Evolutionary conservation across 2,888 invertebrate species (phyloP).

Genomic region (Cinara cedri): DNA sequence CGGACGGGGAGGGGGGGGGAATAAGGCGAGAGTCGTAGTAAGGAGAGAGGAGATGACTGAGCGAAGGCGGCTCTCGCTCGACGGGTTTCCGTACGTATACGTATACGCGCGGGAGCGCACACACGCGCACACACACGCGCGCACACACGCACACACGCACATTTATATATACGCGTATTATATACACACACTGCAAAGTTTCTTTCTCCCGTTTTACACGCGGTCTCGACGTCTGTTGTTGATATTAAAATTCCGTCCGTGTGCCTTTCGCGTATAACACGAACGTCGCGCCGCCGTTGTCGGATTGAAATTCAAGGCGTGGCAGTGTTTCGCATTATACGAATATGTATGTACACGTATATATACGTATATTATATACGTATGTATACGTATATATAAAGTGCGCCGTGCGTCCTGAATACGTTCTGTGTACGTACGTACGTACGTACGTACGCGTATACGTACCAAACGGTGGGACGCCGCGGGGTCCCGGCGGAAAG

Average conservation of each 20-base stretch:
- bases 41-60: background rate
- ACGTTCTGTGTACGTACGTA: slow-evolving; percentile 28
- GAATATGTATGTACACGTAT: background rate
- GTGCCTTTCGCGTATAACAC: slow-evolving; percentile 44
- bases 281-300: slow-evolving; percentile 46
- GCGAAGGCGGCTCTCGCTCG: background rate
- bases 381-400: slow-evolving; percentile 17
- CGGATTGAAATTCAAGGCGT: slow-evolving; percentile 56
- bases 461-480: background rate
- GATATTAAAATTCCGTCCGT: slow-evolving; percentile 52
- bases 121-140: too few relatives aligned
- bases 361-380: background rate
- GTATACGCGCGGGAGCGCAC: too few relatives aligned
- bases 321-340: slow-evolving; percentile 40
- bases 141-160: too few relatives aligned
- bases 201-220: slow-evolving; percentile 41
- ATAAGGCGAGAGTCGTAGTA: background rate
- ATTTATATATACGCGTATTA: background rate
- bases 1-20: background rate
- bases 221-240: slow-evolving; percentile 45
- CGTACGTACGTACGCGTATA: slow-evolving; percentile 6
- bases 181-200: slow-evolving; percentile 10
- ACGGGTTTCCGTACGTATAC: too few relatives aligned
- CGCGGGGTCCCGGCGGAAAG: slow-evolving; percentile 13
- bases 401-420: slow-evolving; percentile 30